Evolutionary conservation across 2,113 vertebrate species (phyloP).

Genomic region (Chaetops frenatus): DNA sequence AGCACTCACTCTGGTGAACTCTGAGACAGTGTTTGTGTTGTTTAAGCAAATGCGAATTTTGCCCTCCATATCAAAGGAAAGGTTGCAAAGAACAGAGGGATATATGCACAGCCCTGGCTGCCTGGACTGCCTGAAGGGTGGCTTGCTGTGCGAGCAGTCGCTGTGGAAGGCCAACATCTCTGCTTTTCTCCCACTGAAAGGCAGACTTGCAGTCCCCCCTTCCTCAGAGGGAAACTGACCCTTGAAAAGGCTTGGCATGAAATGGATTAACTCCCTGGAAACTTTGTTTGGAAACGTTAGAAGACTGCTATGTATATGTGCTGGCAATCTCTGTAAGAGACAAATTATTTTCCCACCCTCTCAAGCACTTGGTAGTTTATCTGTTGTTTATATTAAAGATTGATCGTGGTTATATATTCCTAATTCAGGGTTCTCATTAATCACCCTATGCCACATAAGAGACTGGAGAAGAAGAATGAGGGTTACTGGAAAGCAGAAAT

Average conservation of each 20-base stretch:
- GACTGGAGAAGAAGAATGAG: not conserved
- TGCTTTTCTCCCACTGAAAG: not conserved
- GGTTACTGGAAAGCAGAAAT: slow-evolving; percentile 37
- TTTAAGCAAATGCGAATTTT: not conserved
- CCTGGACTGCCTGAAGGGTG: not conserved
- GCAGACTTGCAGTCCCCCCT: not conserved
- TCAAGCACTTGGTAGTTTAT: slow-evolving; percentile 59
- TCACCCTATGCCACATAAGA: not conserved
- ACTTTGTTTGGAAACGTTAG: slow-evolving; percentile 38
- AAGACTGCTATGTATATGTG: not conserved
- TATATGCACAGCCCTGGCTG: not conserved
- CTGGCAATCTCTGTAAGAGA: slow-evolving; percentile 17
- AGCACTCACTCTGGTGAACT: not conserved
- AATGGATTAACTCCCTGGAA: slow-evolving; percentile 49
- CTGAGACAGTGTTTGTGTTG: not conserved
- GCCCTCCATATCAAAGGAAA: not conserved
- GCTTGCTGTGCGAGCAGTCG: not conserved
- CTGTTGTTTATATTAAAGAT: slow-evolving; percentile 55
- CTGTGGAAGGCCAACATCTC: not conserved
- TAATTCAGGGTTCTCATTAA: slow-evolving; percentile 36
- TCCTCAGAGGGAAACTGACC: slow-evolving; percentile 13
- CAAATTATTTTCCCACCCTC: slow-evolving; percentile 63
- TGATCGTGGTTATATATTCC: slow-evolving; percentile 20
- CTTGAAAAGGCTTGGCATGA: slow-evolving; percentile 12
- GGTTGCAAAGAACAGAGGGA: not conserved